Conservation (phyloP, 2,113 vertebrate species). For the Ariopsis seemanni region DNA sequence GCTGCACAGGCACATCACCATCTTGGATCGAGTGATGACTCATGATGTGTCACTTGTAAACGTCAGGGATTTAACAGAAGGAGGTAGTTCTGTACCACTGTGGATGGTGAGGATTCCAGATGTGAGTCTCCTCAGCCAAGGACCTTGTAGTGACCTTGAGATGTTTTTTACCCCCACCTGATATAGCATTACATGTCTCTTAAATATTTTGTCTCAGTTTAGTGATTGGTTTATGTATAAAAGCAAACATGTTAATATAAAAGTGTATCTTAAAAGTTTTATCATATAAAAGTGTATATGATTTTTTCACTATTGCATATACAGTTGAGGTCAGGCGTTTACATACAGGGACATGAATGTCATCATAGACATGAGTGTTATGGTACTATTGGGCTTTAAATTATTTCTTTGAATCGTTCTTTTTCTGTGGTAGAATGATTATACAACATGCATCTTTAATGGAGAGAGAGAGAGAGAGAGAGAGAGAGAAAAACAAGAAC, state of each 20-base stretch:
- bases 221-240: background rate
- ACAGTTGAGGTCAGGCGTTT: too few relatives aligned
- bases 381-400: too few relatives aligned
- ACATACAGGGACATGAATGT: too few relatives aligned
- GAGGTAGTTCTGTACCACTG: background rate
- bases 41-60: background rate
- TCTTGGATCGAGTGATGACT: background rate
- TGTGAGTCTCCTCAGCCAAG: background rate
- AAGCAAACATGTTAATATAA: background rate
- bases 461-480: too few relatives aligned
- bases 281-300: too few relatives aligned
- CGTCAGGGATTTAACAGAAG: background rate
- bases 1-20: background rate
- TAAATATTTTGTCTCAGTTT: background rate
- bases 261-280: too few relatives aligned
- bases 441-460: too few relatives aligned
- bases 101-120: background rate
- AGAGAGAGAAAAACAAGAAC: too few relatives aligned
- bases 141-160: background rate
- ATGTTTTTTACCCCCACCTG: background rate
- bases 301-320: too few relatives aligned
- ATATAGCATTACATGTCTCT: background rate
- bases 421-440: too few relatives aligned
- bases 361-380: too few relatives aligned
- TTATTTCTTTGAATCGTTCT: too few relatives aligned